These are phyloP conservation scores for Neofelis nebulosa DNA, from an alignment of 2,113 vertebrate species.

Conservation along the genomic window DNA sequence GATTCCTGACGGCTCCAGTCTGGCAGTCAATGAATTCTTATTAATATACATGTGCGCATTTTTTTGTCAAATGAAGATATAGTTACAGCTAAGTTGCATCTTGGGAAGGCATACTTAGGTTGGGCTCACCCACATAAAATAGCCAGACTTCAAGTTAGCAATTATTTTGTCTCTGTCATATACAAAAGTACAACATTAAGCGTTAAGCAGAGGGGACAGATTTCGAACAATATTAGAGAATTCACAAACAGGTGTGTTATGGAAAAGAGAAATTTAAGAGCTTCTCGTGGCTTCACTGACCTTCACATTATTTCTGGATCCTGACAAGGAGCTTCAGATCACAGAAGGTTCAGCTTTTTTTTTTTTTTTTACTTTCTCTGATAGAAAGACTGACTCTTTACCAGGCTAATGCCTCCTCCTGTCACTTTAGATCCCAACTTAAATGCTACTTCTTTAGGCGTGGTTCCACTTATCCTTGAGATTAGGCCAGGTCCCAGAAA, in stretches of 20 bases:
- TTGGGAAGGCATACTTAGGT: background rate
- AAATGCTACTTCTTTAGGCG: background rate
- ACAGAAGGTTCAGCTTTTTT: background rate
- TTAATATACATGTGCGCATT: background rate
- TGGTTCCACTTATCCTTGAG: background rate
- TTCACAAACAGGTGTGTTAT: background rate
- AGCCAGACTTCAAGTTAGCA: background rate
- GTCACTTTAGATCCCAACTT: background rate
- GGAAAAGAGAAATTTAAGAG: background rate
- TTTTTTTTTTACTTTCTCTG: background rate
- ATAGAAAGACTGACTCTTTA: background rate
- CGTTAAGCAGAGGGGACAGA: background rate
- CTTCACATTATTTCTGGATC: background rate
- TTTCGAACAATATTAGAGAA: background rate
- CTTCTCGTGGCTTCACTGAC: background rate
- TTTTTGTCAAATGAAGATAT: slow-evolving; percentile 14
- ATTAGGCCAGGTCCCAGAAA: background rate
- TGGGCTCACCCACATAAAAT: background rate
- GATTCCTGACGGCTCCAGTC: background rate
- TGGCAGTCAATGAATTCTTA: background rate
- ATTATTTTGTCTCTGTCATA: background rate
- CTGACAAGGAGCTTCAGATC: background rate
- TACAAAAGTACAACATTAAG: background rate
- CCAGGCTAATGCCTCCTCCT: background rate
- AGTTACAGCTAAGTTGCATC: background rate